Base-by-base conservation (phyloP, 2,888 invertebrate species). In the Orthosia incerta region DNA sequence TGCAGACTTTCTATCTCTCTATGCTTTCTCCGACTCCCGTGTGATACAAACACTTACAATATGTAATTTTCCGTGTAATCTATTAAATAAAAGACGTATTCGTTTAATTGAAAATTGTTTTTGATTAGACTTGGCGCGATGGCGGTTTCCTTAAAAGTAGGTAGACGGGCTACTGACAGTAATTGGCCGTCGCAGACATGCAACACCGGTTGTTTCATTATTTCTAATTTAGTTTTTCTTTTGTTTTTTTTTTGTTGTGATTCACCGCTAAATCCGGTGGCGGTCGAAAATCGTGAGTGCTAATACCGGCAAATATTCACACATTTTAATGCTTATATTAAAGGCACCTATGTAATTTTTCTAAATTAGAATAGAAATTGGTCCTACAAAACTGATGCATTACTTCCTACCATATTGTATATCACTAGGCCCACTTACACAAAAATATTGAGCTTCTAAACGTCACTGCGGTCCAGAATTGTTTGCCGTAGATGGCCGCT, bases 11-110 rank as follows among this genome's bases (percentile, higher is more conserved):
- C 91, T 89, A 88, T 55, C 61, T 20, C 13, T 45, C 45, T 45
- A 45, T 60, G 79, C 88, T 89, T 92, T 91, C 92, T 84, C 87
- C 82, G 26, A 76, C 86, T 88, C 86, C 83, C 82, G 78, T 89
- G 84, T 85, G 85, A 86, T 79, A 82, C 67, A 71, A 71, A 69
- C 68, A 69, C 74, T 78, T 77, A 45, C 86, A 86, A 87, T 86
- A 80, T 85, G 74, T 88, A 87, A 89, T 87, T 87, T 86, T 85
- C 88, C 87, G 74, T 88, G 76, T 88, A 87, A 89, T 85, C 72
- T 84, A 81, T 82, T 77, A 83, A 82, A 73, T 77, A 83, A 82
- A 73, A 86, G 65, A 77, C 76, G 71, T 80, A 65, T 80, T 77
- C 79, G 67, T 84, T 83, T 84, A 86, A 84, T 86, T 76, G 80